Evolutionary conservation across 2,888 invertebrate species (phyloP).

Genomic region (Nymphalis urticae): DNA sequence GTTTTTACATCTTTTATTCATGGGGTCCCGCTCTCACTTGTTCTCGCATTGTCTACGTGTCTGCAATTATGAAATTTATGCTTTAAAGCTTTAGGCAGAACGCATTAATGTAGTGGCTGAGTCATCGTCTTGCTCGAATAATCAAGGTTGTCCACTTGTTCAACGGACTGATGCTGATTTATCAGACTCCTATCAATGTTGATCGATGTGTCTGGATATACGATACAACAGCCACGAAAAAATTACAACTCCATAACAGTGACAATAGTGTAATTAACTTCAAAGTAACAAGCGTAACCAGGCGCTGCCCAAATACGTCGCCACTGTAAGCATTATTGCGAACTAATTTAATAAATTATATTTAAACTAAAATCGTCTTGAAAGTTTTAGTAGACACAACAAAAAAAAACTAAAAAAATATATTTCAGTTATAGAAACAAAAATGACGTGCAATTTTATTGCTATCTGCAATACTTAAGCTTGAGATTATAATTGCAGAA

Average conservation of each 20-base stretch:
- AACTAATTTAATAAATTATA: neutral
- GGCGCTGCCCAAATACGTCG: conserved; percentile 1
- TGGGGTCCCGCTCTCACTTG: conserved; percentile 65
- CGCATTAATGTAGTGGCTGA: conserved; percentile 54
- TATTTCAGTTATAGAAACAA: neutral
- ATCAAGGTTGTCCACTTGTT: conserved; percentile 72
- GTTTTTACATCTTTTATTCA: conserved; percentile 75
- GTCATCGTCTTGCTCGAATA: conserved; percentile 56
- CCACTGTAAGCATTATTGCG: neutral
- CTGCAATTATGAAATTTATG: conserved; percentile 77
- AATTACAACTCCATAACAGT: conserved; percentile 17
- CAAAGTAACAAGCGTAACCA: conserved; percentile 15
- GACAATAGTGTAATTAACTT: conserved; percentile 30
- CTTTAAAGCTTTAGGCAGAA: conserved; percentile 73
- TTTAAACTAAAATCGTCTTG: neutral
- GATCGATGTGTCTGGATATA: conserved; percentile 68
- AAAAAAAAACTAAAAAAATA: no score
- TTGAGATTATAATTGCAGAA: conserved; percentile 3
- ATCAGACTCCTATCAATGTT: conserved; percentile 66
- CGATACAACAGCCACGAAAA: conserved; percentile 38
- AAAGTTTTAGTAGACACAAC: no score
- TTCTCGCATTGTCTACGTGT: conserved; percentile 75
- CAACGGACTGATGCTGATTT: conserved; percentile 72
- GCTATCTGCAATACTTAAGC: neutral
- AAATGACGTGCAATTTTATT: neutral